These are phyloP conservation scores for Escarpia spicata DNA, from an alignment of 2,888 invertebrate genomes.

Conservation along the genomic window DNA sequence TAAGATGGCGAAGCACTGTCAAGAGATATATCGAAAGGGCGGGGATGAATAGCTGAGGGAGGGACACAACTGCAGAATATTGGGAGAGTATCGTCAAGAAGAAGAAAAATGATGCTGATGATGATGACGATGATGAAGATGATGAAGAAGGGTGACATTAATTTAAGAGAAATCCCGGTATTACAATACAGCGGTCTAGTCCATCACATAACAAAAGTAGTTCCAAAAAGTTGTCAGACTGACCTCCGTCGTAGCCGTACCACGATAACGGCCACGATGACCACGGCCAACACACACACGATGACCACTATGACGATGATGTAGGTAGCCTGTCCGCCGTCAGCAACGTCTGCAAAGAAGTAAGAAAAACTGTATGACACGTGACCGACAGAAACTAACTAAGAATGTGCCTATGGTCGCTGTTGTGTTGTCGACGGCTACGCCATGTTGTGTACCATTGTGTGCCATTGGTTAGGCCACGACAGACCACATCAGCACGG, in stretches of 20 bases:
- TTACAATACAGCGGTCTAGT: not conserved
- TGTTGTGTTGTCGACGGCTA: not conserved
- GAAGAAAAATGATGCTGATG: too few species aligned
- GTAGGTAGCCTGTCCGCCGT: not conserved
- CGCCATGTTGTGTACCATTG: not conserved
- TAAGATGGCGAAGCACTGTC: too few species aligned
- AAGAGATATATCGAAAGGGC: too few species aligned
- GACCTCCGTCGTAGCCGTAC: constrained; percentile 5
- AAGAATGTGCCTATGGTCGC: not conserved
- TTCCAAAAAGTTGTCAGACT: not conserved
- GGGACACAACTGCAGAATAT: too few species aligned
- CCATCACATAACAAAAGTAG: not conserved
- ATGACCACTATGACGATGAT: constrained; percentile 11
- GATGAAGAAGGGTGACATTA: not conserved
- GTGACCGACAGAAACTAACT: not conserved
- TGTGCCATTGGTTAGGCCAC: not conserved
- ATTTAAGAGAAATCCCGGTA: not conserved
- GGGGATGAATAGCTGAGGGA: too few species aligned
- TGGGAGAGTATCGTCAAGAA: too few species aligned
- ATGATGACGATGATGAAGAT: too few species aligned
- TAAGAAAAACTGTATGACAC: not conserved
- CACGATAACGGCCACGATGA: not conserved
- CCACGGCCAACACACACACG: not conserved
- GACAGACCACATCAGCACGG: too few species aligned
- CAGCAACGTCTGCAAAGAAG: not conserved